phyloP scores from a whole-genome alignment of 2,113 vertebrate genomes.

The Myotis brandtii region DNA sequence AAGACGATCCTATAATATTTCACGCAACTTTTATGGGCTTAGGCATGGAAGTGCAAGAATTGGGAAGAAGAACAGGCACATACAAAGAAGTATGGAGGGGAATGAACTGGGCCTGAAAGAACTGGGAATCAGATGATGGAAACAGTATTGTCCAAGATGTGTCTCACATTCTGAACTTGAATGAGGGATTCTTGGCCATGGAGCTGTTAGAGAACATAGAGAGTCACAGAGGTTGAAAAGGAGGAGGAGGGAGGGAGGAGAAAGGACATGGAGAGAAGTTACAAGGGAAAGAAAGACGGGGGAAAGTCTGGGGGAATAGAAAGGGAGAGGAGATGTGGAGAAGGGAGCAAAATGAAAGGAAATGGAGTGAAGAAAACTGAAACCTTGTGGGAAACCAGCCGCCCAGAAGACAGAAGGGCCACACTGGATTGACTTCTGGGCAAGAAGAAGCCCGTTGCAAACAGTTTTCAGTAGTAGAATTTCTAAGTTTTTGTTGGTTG shows the following conservation, averaged over 20 bases:
- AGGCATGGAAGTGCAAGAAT: background rate
- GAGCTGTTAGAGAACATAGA: background rate
- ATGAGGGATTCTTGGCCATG: background rate
- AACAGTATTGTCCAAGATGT: rapidly evolving
- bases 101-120: background rate
- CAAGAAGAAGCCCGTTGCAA: background rate
- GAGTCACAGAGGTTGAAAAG: background rate
- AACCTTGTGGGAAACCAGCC: rapidly evolving
- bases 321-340: background rate
- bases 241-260: background rate
- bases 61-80: background rate
- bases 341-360: background rate
- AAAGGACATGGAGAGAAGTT: background rate
- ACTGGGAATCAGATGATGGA: background rate
- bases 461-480: background rate
- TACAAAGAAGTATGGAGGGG: rapidly evolving
- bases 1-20: background rate
- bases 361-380: background rate
- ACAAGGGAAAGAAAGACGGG: background rate
- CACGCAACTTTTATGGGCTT: background rate
- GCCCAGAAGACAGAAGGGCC: background rate
- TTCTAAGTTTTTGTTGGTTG: background rate
- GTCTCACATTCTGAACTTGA: background rate
- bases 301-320: background rate
- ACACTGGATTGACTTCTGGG: background rate